These are phyloP conservation scores for Aramus guarauna DNA, from an alignment of 2,113 vertebrate species.

Conservation along the genomic window DNA sequence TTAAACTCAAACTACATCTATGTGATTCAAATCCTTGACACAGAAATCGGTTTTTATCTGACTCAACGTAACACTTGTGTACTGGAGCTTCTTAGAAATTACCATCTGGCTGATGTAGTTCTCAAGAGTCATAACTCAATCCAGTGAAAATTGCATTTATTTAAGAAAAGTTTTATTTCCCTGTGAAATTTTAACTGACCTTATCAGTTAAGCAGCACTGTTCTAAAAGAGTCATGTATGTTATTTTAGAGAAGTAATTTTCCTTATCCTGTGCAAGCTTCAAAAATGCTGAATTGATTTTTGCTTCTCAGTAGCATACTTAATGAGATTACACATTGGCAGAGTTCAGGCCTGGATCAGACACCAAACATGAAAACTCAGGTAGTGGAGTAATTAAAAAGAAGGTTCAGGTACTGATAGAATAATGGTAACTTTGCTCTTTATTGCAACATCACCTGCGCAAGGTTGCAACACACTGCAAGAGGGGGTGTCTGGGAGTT, in stretches of 20 bases:
- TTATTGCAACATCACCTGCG: not conserved
- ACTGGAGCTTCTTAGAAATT: too few relatives aligned
- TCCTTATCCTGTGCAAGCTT: not conserved
- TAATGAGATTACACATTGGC: not conserved
- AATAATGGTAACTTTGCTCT: not conserved
- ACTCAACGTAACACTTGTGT: not conserved
- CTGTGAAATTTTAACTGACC: not conserved
- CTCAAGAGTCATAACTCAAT: not conserved
- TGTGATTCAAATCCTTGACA: not conserved
- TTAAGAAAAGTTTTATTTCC: not conserved
- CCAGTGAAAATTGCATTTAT: not conserved
- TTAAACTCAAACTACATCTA: not conserved
- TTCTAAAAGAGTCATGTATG: not conserved
- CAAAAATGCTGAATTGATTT: not conserved
- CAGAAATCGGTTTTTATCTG: not conserved
- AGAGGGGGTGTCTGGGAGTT: not conserved
- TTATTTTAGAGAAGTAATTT: not conserved
- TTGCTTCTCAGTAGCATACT: not conserved
- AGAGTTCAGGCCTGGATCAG: not conserved
- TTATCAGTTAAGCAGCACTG: not conserved
- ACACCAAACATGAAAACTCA: not conserved
- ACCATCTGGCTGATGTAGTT: not conserved
- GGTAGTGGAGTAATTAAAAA: not conserved
- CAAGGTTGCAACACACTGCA: not conserved
- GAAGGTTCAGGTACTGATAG: not conserved